phyloP scores from a whole-genome alignment of 1,140 invertebrate genomes.

The Nomia melanderi region DNA sequence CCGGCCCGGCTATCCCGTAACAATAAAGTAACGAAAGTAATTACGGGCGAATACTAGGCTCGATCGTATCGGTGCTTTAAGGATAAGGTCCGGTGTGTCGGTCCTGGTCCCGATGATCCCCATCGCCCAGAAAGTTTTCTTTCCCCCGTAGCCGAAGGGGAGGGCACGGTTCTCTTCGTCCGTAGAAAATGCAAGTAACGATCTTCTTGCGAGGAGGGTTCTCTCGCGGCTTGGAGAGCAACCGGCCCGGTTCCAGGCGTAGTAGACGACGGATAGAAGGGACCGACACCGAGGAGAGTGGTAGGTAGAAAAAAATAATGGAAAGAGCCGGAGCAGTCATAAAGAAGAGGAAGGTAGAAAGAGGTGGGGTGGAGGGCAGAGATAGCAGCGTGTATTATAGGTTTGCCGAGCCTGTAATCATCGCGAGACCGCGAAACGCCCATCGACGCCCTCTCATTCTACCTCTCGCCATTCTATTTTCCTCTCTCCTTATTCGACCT shows the following conservation, averaged over 20 bases:
- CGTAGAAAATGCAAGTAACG: slow-evolving; percentile 51
- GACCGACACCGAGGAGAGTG: neutral
- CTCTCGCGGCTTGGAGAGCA: neutral
- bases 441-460: slow-evolving; percentile 76
- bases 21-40: slow-evolving; percentile 45
- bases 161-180: slow-evolving; percentile 6
- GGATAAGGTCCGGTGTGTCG: neutral
- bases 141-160: slow-evolving; percentile 24
- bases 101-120: neutral
- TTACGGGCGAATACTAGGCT: slow-evolving; percentile 21
- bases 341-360: slow-evolving; percentile 31
- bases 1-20: no score
- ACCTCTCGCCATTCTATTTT: slow-evolving; percentile 66
- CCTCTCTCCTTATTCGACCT: slow-evolving; percentile 53
- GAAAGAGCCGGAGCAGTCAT: slow-evolving; percentile 35
- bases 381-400: slow-evolving; percentile 77
- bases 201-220: slow-evolving; percentile 25
- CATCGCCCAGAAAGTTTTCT: slow-evolving; percentile 24
- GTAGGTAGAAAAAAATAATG: slow-evolving; percentile 41
- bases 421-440: slow-evolving; percentile 80
- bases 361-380: slow-evolving; percentile 55
- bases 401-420: slow-evolving; percentile 79
- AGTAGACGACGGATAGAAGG: neutral
- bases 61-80: slow-evolving; percentile 32
- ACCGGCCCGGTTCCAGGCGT: neutral